Conservation (phyloP, 2,797 vertebrate genomes). For the Selene dorsalis region DNA sequence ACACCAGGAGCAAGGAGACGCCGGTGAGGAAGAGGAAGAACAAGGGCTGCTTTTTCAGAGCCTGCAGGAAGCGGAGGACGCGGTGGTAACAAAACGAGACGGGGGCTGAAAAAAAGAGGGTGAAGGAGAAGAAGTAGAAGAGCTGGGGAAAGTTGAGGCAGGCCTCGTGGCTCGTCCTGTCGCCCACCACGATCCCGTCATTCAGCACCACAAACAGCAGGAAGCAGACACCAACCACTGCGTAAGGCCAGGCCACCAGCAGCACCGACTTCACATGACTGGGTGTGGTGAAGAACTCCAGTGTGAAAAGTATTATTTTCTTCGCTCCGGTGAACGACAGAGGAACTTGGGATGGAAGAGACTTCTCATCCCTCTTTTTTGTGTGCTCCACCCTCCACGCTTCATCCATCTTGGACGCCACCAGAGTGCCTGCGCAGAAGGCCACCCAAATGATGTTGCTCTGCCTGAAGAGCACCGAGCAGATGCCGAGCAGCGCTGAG, state of each 20-base stretch:
- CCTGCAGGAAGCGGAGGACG: conserved; percentile 84
- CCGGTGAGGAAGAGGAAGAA: conserved; percentile 78
- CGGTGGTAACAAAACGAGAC: conserved; percentile 86
- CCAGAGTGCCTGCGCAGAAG: conserved; percentile 91
- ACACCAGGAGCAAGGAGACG: conserved; percentile 86
- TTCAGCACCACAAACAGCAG: conserved; percentile 88
- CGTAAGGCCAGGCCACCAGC: conserved; percentile 90
- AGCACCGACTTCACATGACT: conserved; percentile 81
- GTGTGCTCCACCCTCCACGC: conserved; percentile 87
- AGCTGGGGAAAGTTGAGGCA: conserved; percentile 94
- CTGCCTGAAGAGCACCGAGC: conserved; percentile 95
- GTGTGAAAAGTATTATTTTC: conserved; percentile 82
- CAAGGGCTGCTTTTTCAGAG: conserved; percentile 83
- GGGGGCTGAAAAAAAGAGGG: conserved; percentile 89
- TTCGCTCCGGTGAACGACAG: conserved; percentile 80
- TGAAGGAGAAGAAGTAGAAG: conserved; percentile 94
- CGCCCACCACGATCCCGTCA: conserved; percentile 93
- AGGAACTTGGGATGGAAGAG: conserved; percentile 72
- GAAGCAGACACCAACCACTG: conserved; percentile 81
- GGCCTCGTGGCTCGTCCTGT: conserved; percentile 91
- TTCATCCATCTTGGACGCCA: conserved; percentile 90
- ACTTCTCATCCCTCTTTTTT: conserved; percentile 92
- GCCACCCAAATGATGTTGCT: conserved; percentile 95
- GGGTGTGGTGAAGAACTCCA: conserved; percentile 80
- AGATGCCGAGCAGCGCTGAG: conserved; percentile 90